Evolutionary conservation across 1,140 invertebrate genomes (phyloP).

Genomic region (Dendrolimus punctatus): DNA sequence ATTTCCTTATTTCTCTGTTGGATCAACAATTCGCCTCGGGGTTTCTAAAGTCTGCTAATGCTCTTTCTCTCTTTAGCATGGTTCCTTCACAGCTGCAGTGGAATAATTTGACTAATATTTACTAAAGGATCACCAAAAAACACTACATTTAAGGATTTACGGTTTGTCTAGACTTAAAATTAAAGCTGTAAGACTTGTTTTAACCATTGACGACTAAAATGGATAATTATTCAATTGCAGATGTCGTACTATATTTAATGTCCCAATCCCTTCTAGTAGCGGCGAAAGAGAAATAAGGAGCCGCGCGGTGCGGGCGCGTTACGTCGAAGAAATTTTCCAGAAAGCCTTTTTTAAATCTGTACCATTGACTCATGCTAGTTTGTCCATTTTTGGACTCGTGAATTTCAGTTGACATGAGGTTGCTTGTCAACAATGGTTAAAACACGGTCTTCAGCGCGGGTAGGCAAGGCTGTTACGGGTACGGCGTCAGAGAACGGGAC

Average conservation of each 20-base stretch:
- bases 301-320: slow-evolving; percentile 19
- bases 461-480: slow-evolving; percentile 54
- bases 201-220: slow-evolving; percentile 68
- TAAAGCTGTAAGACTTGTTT: slow-evolving; percentile 68
- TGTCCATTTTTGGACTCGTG: slow-evolving; percentile 61
- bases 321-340: slow-evolving; percentile 63
- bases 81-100: slow-evolving; percentile 64
- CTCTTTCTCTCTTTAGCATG: slow-evolving; percentile 58
- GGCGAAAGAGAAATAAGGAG: slow-evolving; percentile 66
- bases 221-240: slow-evolving; percentile 67
- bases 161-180: slow-evolving; percentile 44
- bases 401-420: slow-evolving; percentile 69
- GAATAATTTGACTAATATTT: slow-evolving; percentile 55
- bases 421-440: slow-evolving; percentile 69
- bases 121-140: slow-evolving; percentile 49
- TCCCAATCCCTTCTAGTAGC: slow-evolving; percentile 38
- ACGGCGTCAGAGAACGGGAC: slow-evolving; percentile 59
- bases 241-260: slow-evolving; percentile 31
- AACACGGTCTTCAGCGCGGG: slow-evolving; percentile 69
- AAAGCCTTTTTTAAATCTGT: slow-evolving; percentile 33
- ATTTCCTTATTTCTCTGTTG: slow-evolving; percentile 57
- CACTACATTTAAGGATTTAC: slow-evolving; percentile 36
- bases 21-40: neutral
- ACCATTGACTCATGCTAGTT: slow-evolving; percentile 44
- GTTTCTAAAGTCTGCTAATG: slow-evolving; percentile 35